Percentiles rank a stretch among this genome's conserved stretches.
phyloP scores from a whole-genome alignment of 2,888 invertebrate genomes.

The Koerneria pararmatus region DNA sequence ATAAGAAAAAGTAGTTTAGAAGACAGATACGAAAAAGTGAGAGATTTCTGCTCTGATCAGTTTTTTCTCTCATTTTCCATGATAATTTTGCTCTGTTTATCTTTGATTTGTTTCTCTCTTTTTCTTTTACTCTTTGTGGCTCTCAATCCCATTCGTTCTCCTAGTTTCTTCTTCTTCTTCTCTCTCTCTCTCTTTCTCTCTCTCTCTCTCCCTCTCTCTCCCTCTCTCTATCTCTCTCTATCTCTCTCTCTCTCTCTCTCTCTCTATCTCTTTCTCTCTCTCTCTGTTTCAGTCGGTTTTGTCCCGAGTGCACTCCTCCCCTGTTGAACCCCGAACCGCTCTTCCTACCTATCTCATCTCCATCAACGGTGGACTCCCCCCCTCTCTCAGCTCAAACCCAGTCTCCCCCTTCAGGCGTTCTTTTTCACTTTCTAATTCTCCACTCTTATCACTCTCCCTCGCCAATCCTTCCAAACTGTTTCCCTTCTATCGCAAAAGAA shows the following conservation, averaged over 20 bases:
- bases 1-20: too few relatives aligned
- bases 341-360: neutral
- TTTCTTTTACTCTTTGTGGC: neutral
- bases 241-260: neutral
- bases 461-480: too few relatives aligned
- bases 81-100: neutral
- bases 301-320: neutral
- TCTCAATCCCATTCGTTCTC: neutral
- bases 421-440: slow-evolving; percentile 6
- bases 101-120: neutral
- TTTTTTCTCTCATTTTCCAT: too few relatives aligned
- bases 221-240: neutral
- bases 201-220: slow-evolving; percentile 6
- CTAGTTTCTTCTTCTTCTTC: neutral
- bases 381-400: slow-evolving; percentile 4
- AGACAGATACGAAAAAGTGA: too few relatives aligned
- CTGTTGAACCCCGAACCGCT: neutral
- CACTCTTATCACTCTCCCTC: too few relatives aligned
- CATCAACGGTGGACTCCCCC: neutral
- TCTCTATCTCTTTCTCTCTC: slow-evolving; percentile 9
- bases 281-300: neutral
- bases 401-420: slow-evolving; percentile 1
- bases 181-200: neutral
- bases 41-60: too few relatives aligned
- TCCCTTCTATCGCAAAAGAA: too few relatives aligned